Percentiles rank a stretch among this genome's conserved stretches.
Evolutionary conservation across 35 echinoderm and acorn worm genomes (phyloP).

Genomic region (Amphiura filiformis): DNA sequence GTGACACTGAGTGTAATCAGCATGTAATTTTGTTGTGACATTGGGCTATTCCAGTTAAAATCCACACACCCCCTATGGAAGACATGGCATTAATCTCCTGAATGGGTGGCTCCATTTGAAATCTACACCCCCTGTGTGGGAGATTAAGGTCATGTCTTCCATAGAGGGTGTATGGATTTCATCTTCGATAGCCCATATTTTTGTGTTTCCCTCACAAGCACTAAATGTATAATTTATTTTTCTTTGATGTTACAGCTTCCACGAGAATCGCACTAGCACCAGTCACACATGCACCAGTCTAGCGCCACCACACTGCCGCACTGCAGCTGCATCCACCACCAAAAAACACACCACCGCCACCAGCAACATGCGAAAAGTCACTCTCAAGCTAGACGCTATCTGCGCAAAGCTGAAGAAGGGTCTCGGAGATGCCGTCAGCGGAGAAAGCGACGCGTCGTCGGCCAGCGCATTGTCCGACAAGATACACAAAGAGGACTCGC

Average conservation of each 20-base stretch:
- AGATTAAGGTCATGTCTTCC: no score
- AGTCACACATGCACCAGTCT: conserved; percentile 28
- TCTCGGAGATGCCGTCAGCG: neutral
- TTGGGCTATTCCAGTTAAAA: no score
- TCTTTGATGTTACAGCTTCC: neutral
- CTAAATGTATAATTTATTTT: neutral
- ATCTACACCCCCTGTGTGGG: no score
- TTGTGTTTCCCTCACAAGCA: no score
- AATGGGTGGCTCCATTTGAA: no score
- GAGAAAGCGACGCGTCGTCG: neutral
- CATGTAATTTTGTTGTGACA: no score
- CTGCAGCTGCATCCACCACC: conserved; percentile 21
- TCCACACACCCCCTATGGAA: no score
- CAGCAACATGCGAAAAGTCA: conserved; percentile 79
- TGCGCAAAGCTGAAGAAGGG: conserved; percentile 86
- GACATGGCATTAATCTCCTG: no score
- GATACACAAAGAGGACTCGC: no score
- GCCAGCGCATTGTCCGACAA: neutral
- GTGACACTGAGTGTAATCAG: no score
- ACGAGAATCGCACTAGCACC: neutral
- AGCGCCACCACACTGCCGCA: conserved; percentile 24
- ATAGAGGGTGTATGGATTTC: no score
- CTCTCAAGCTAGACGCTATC: conserved; percentile 84
- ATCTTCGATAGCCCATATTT: no score
- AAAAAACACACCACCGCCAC: neutral